These are phyloP conservation scores for Pocillopora grandis DNA, from an alignment of 92 coral and sea anemone genomes.

Conservation along the genomic window DNA sequence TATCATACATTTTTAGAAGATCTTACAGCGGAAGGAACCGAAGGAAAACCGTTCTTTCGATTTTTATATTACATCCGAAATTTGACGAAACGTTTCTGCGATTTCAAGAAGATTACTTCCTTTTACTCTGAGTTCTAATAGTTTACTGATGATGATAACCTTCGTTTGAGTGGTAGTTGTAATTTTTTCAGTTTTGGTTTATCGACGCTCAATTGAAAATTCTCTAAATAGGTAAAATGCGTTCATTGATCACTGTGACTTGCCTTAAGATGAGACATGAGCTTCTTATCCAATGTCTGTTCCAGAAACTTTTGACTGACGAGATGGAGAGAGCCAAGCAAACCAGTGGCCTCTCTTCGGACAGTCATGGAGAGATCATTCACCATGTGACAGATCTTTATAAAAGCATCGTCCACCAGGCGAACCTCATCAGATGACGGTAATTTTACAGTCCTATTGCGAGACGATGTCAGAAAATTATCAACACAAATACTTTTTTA, in stretches of 20 bases:
- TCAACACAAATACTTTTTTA: background rate
- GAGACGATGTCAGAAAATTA: background rate
- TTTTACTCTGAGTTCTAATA: no score
- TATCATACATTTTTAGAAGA: background rate
- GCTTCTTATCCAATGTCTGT: conserved; percentile 95
- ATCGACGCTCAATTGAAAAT: background rate
- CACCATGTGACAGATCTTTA: conserved; percentile 96
- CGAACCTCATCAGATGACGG: conserved; percentile 87
- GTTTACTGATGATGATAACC: no score
- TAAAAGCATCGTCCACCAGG: conserved; percentile 92
- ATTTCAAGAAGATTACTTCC: no score
- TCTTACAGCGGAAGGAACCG: background rate
- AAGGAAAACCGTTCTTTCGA: no score
- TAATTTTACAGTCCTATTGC: conserved; percentile 61
- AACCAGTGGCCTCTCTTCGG: conserved; percentile 87
- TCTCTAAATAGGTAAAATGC: background rate
- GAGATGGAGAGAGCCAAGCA: conserved; percentile 93
- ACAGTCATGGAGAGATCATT: conserved; percentile 97
- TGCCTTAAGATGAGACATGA: conserved; percentile 97
- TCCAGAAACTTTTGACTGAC: conserved; percentile 91
- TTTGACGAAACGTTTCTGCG: no score
- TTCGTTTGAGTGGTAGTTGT: no score
- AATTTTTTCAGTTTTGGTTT: no score
- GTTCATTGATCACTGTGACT: background rate
- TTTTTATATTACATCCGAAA: no score